Evolutionary conservation across 2,888 invertebrate species (phyloP), one percentile per base, ranked within the genome.

Genomic region (Furcula furcula): DNA sequence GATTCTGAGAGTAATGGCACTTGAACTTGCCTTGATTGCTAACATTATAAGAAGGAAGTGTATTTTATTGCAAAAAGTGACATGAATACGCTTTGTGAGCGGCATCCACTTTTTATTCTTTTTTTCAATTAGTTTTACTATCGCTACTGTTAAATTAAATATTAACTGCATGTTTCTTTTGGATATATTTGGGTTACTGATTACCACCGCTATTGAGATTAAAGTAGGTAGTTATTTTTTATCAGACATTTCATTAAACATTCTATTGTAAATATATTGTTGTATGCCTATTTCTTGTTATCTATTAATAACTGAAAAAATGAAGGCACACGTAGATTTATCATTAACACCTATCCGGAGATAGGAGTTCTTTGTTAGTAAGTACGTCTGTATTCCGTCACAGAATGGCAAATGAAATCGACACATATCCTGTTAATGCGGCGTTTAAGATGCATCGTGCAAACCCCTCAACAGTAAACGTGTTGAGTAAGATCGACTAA

Each of bases 401-500:
- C 29, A 25, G 35, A 40, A 45, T 36, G 35, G n/a, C 29, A 40
- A 49, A 40, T 31, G 4, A 30, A 9, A 1, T 30, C 20, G 21
- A 32, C 14, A 32, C 26, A 26, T 26, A 36, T 30, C 15, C 29
- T 25, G 27, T 12, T 16, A 38, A 33, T 19, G 35, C 9, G 10
- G 6, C 16, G 31, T 38, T 46, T 37, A 35, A 29, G 19, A 58
- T 51, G 48, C 54, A 41, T 29, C 36, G 40, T 37, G 35, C 40
- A 44, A 40, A 48, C 21, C 22, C 12, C 18, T 21, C 30, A 36
- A 50, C 50, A 44, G 56, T 57, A 48, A 56, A 46, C 39, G 40
- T 29, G 54, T 55, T 60, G 55, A 63, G 44, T 52, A 40, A 45
- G 48, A 39, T 28, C 22, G 38, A 34, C 40, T 57, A 41, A 55